phyloP scores from a whole-genome alignment of 2,797 vertebrate species.

The Myotis findleyi region DNA sequence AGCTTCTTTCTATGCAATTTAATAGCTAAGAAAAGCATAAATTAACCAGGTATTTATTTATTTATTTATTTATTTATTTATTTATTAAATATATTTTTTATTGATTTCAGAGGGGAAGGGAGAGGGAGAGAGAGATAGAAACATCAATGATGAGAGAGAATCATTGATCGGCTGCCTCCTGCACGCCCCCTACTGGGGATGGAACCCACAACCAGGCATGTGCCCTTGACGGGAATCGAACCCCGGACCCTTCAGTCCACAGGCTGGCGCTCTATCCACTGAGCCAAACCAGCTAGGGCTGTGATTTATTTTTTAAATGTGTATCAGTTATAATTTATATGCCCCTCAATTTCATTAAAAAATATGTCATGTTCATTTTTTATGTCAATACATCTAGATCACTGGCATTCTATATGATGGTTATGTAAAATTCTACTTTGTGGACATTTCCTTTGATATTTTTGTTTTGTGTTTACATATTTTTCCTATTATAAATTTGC shows the following conservation, averaged over 20 bases:
- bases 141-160: too few species aligned
- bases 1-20: neutral
- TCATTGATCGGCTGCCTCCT: too few species aligned
- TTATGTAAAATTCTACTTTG: neutral
- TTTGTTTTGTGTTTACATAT: neutral
- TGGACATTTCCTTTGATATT: neutral
- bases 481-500: neutral
- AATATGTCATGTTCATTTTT: neutral
- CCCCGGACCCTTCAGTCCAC: too few species aligned
- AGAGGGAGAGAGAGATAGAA: too few species aligned
- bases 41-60: neutral
- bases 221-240: too few species aligned
- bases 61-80: too few species aligned
- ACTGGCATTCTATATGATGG: neutral
- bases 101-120: too few species aligned
- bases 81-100: too few species aligned
- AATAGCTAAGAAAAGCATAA: constrained; percentile 12
- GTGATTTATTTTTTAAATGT: neutral
- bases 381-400: neutral
- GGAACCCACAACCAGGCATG: too few species aligned
- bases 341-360: neutral
- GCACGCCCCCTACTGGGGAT: too few species aligned
- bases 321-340: neutral
- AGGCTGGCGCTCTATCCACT: too few species aligned
- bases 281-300: too few species aligned